Conservation (phyloP, 2,797 vertebrate species). For the Buceros bicornis region DNA sequence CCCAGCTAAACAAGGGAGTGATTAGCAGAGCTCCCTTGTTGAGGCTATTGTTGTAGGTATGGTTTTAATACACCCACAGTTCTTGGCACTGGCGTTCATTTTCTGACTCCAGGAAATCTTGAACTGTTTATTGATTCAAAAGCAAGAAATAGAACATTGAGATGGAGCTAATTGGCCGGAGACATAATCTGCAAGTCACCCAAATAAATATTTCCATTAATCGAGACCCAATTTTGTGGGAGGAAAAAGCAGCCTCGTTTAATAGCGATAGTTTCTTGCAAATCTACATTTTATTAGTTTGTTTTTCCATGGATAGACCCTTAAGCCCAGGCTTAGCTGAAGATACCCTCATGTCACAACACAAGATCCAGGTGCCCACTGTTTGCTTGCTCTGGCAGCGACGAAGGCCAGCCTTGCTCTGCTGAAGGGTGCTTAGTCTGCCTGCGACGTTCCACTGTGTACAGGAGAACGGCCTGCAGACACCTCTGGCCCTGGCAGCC, state of each 20-base stretch:
- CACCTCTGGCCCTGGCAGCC: not conserved
- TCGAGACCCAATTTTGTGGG: slow-evolving; percentile 37
- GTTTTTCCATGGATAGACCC: not conserved
- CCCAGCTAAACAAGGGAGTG: slow-evolving; percentile 63
- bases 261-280: not conserved
- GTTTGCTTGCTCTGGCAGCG: not conserved
- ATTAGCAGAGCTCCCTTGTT: slow-evolving; percentile 70
- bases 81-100: slow-evolving; percentile 72
- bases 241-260: slow-evolving; percentile 35
- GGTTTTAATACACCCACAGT: slow-evolving; percentile 79
- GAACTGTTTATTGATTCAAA: slow-evolving; percentile 79
- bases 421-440: not conserved
- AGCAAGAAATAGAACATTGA: slow-evolving; percentile 76
- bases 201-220: slow-evolving; percentile 77
- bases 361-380: not conserved
- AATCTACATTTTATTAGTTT: not conserved
- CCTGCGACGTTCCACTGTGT: not conserved
- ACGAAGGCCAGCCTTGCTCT: not conserved
- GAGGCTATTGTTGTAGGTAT: slow-evolving; percentile 78
- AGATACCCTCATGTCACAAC: slow-evolving; percentile 7
- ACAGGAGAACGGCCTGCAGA: not conserved
- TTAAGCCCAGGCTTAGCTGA: not conserved
- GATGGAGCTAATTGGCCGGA: slow-evolving; percentile 76
- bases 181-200: slow-evolving; percentile 69
- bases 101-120: slow-evolving; percentile 80